phyloP scores from a whole-genome alignment of 2,888 invertebrate species.

The Atherix ibis region DNA sequence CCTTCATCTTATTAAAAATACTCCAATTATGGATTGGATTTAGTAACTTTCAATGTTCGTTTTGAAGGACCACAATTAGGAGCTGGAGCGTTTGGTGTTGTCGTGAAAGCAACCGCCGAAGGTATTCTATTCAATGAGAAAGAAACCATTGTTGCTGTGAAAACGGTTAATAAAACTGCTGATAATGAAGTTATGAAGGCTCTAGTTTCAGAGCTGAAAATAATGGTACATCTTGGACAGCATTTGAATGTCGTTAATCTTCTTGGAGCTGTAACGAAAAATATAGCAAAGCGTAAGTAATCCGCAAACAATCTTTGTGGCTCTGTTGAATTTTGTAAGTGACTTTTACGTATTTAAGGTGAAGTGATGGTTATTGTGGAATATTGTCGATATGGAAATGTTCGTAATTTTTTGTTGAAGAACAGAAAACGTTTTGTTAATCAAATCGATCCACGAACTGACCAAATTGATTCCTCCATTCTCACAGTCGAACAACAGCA shows the following conservation, averaged over 20 bases:
- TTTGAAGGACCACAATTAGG: constrained; percentile 74
- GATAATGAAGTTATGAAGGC: constrained; percentile 66
- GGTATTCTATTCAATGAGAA: constrained; percentile 62
- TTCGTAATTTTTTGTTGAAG: constrained; percentile 72
- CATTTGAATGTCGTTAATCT: constrained; percentile 92
- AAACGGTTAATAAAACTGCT: constrained; percentile 83
- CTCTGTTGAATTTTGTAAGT: too few species aligned
- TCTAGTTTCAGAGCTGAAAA: constrained; percentile 82
- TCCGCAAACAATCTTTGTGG: background rate
- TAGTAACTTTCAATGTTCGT: constrained; percentile 7
- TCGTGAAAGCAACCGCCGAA: constrained; percentile 74
- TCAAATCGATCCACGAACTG: constrained; percentile 55
- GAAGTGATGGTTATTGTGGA: constrained; percentile 89
- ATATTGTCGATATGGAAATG: constrained; percentile 82
- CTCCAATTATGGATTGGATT: background rate
- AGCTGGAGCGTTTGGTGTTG: constrained; percentile 89
- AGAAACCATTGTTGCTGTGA: constrained; percentile 76
- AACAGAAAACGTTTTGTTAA: constrained; percentile 72
- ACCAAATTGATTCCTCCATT: constrained; percentile 50
- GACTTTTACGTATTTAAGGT: constrained; percentile 35
- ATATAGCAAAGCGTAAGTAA: constrained; percentile 66
- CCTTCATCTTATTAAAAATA: background rate
- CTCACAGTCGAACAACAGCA: constrained; percentile 35
- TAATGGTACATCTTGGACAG: constrained; percentile 87
- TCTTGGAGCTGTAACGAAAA: constrained; percentile 84